phyloP scores from a whole-genome alignment of 1,140 invertebrate species.

The Olivierus martensii region DNA sequence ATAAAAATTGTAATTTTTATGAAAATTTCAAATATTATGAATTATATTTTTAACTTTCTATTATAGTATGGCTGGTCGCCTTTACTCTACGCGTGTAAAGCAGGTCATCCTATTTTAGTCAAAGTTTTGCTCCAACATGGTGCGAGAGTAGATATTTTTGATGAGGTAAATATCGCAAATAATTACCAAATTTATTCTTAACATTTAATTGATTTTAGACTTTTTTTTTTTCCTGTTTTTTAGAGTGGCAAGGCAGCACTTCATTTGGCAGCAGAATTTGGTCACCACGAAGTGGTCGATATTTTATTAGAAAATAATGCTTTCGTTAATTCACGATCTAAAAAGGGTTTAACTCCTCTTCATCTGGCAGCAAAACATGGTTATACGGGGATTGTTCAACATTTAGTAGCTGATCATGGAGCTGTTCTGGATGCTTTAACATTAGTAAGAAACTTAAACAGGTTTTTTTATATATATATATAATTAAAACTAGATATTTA shows the following conservation, averaged over 20 bases:
- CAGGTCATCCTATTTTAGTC: slow-evolving; percentile 43
- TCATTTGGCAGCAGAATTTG: slow-evolving; percentile 88
- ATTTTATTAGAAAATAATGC: slow-evolving; percentile 91
- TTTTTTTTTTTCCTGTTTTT: background rate
- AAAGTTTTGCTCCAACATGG: slow-evolving; percentile 47
- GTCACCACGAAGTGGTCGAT: slow-evolving; percentile 79
- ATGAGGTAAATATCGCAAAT: slow-evolving; percentile 47
- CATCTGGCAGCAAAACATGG: slow-evolving; percentile 83
- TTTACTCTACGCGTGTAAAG: slow-evolving; percentile 66
- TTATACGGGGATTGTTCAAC: slow-evolving; percentile 70
- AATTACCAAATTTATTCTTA: background rate
- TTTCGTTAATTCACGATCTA: slow-evolving; percentile 78
- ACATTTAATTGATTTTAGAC: slow-evolving; percentile 17
- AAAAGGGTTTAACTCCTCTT: slow-evolving; percentile 56
- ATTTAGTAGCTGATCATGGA: slow-evolving; percentile 82
- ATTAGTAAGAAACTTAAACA: slow-evolving; percentile 45
- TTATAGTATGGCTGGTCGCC: slow-evolving; percentile 79
- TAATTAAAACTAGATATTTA: no score
- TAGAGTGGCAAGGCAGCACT: slow-evolving; percentile 70
- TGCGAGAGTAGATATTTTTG: slow-evolving; percentile 96
- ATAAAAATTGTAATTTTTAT: background rate
- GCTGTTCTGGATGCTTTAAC: slow-evolving; percentile 91
- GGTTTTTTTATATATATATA: no score
- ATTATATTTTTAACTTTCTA: background rate
- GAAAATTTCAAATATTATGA: background rate